Conservation (phyloP, 2,888 invertebrate species). For the Hypercompe scribonia region DNA sequence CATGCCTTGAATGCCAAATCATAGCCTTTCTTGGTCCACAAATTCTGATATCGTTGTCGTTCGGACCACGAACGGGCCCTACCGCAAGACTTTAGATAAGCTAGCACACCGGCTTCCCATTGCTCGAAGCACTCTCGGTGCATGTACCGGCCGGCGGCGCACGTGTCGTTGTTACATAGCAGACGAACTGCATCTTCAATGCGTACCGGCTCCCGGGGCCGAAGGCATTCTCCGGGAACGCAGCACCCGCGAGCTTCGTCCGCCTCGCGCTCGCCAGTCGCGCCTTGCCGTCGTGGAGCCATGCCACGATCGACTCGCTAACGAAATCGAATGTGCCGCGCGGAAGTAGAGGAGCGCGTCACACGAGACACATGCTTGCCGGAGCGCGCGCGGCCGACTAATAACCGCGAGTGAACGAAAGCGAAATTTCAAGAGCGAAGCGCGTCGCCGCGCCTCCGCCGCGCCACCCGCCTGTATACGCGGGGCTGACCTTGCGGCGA, state of each 20-base stretch:
- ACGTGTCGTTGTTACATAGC: conserved; percentile 97
- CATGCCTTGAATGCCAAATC: conserved; percentile 98
- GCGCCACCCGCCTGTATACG: conserved; percentile 73
- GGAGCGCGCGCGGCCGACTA: conserved; percentile 87
- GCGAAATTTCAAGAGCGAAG: conserved; percentile 90
- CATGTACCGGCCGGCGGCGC: conserved; percentile 96
- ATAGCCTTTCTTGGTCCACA: conserved; percentile 99
- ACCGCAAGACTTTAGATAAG: conserved; percentile 96
- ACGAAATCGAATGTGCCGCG: conserved; percentile 80
- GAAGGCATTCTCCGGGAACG: conserved; percentile 94
- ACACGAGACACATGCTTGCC: conserved; percentile 87
- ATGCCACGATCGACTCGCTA: conserved; percentile 72
- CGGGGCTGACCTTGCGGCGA: conserved; percentile 77
- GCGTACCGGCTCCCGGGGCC: conserved; percentile 88
- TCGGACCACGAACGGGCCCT: conserved; percentile 98
- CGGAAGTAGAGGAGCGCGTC: conserved; percentile 78
- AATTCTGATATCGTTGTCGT: conserved; percentile 96
- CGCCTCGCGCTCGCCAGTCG: conserved; percentile 80
- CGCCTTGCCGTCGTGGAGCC: conserved; percentile 85
- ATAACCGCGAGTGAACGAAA: conserved; percentile 88
- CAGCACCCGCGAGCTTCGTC: conserved; percentile 90
- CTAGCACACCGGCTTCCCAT: conserved; percentile 96
- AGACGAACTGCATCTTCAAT: conserved; percentile 94
- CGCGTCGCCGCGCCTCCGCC: conserved; percentile 78
- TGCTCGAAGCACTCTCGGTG: conserved; percentile 98